These are phyloP conservation scores for Phragmatobia fuliginosa DNA, from an alignment of 2,888 invertebrate species.

Conservation along the genomic window DNA sequence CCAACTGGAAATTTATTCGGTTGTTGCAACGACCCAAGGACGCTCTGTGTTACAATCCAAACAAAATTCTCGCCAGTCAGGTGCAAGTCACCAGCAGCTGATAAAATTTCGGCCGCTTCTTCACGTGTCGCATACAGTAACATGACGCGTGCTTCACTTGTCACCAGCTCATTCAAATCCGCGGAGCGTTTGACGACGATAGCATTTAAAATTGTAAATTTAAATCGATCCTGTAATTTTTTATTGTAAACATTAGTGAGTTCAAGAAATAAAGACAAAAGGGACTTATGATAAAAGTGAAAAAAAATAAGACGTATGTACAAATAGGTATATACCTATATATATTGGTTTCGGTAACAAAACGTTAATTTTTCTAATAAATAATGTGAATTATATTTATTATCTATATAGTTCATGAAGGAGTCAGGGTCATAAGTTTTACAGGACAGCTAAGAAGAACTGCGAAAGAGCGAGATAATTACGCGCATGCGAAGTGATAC, in stretches of 20 bases:
- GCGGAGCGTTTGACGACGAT: conserved; percentile 92
- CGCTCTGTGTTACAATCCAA: conserved; percentile 98
- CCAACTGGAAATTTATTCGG: conserved; percentile 93
- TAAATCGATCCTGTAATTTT: conserved; percentile 78
- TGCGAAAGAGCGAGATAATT: conserved; percentile 17
- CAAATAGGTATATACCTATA: background rate
- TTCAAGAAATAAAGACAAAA: background rate
- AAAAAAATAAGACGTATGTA: background rate
- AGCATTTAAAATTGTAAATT: conserved; percentile 94
- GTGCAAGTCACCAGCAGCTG: conserved; percentile 91
- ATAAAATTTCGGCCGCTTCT: conserved; percentile 94
- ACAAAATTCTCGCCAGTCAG: conserved; percentile 97
- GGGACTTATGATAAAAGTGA: background rate
- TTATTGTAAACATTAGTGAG: background rate
- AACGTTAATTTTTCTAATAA: background rate
- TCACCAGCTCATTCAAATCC: conserved; percentile 93
- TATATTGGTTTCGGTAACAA: background rate
- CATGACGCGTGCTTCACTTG: conserved; percentile 97
- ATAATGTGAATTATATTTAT: background rate
- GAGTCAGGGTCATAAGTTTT: conserved; percentile 6
- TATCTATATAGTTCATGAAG: conserved; percentile 2
- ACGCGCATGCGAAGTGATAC: conserved; percentile 26
- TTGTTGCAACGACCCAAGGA: conserved; percentile 92
- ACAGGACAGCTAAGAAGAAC: conserved; percentile 22
- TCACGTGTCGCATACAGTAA: conserved; percentile 95